Conservation (phyloP, 2,797 vertebrate species). For the Brachyrhaphis roseni region DNA sequence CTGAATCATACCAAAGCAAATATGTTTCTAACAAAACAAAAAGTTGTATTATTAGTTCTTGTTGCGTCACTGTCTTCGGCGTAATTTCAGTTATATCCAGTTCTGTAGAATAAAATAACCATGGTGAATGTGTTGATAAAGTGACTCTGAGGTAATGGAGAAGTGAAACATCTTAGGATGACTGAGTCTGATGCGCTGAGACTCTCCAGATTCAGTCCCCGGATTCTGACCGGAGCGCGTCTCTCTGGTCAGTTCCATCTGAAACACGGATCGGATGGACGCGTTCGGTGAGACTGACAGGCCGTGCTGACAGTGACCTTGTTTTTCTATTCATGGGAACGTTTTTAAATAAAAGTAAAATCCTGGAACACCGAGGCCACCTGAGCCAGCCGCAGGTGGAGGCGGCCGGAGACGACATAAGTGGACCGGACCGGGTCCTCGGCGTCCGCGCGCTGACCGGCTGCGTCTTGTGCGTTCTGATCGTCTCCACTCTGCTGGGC, state of each 20-base stretch:
- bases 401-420: slow-evolving; percentile 35
- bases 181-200: neutral
- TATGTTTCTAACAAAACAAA: neutral
- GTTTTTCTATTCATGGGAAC: slow-evolving; percentile 53
- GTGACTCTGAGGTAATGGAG: neutral
- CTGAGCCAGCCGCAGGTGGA: slow-evolving; percentile 33
- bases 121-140: neutral
- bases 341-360: slow-evolving; percentile 41
- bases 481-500: slow-evolving; percentile 81
- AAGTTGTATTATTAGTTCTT: neutral
- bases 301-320: slow-evolving; percentile 1
- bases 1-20: neutral
- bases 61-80: neutral
- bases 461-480: slow-evolving; percentile 77
- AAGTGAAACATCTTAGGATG: neutral
- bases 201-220: neutral
- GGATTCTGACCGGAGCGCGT: neutral
- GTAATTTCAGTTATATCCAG: neutral
- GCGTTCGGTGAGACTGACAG: neutral
- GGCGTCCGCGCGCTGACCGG: slow-evolving; percentile 74
- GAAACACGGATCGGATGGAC: neutral
- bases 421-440: slow-evolving; percentile 12
- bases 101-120: neutral
- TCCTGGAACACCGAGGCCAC: neutral
- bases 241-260: neutral